Conservation (phyloP, 2,888 invertebrate genomes). For the Zelleria hepariella region DNA sequence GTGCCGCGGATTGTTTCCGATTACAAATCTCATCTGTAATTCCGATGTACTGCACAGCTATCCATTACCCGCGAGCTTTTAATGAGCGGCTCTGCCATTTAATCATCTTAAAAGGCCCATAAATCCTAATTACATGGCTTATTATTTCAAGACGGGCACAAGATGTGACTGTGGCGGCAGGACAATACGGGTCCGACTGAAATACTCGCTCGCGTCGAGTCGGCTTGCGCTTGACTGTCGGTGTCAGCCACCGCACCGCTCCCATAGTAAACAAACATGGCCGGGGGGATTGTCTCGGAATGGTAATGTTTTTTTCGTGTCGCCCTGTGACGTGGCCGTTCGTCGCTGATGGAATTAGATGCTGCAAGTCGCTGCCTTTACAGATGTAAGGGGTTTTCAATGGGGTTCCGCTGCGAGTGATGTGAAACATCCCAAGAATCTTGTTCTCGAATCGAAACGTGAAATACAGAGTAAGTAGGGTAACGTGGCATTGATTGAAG, state of each 20-base stretch:
- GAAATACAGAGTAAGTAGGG: not conserved
- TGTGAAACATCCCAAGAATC: not conserved
- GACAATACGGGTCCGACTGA: slow-evolving; percentile 41
- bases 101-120: slow-evolving; percentile 57
- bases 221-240: slow-evolving; percentile 5
- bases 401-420: not conserved
- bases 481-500: not conserved
- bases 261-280: not conserved
- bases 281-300: slow-evolving; percentile 6
- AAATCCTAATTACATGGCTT: slow-evolving; percentile 64
- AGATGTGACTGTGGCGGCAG: slow-evolving; percentile 42
- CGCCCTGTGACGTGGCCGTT: not conserved
- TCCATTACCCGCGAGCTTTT: slow-evolving; percentile 33
- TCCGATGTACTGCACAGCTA: slow-evolving; percentile 29
- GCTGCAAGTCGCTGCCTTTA: not conserved
- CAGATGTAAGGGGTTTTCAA: not conserved
- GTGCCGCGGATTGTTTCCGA: slow-evolving; percentile 17
- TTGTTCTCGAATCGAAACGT: not conserved
- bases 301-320: slow-evolving; percentile 5
- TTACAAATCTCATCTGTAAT: slow-evolving; percentile 37
- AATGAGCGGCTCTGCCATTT: slow-evolving; percentile 44
- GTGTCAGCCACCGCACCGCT: not conserved
- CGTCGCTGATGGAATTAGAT: not conserved
- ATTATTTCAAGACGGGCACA: slow-evolving; percentile 54
- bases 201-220: slow-evolving; percentile 25